Conservation (phyloP, 1,140 invertebrate species). For the Daktulosphaira vitifoliae region DNA sequence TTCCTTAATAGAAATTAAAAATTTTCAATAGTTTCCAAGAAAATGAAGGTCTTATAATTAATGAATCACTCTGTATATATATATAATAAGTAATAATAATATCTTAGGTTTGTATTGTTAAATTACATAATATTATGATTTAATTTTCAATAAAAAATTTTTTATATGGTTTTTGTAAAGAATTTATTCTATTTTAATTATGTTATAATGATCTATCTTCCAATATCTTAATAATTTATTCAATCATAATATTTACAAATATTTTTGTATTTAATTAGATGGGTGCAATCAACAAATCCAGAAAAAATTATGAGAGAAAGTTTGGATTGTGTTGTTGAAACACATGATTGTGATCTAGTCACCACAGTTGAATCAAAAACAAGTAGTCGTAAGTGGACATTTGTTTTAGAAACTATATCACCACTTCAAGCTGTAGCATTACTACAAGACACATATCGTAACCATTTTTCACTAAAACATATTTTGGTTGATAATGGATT, state of each 20-base stretch:
- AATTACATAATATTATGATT: no score
- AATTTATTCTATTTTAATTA: no score
- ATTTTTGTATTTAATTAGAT: constrained; percentile 39
- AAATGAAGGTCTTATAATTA: no score
- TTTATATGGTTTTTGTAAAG: no score
- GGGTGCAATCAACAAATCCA: constrained; percentile 51
- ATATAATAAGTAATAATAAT: no score
- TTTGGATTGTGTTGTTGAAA: constrained; percentile 52
- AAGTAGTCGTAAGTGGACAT: constrained; percentile 58
- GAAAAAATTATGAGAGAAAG: constrained; percentile 51
- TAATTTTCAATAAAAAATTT: no score
- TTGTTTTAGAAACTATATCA: constrained; percentile 48
- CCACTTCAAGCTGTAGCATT: constrained; percentile 56
- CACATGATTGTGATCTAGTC: constrained; percentile 52
- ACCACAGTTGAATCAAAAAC: constrained; percentile 59
- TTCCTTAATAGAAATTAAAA: no score
- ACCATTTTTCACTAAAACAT: constrained; percentile 55
- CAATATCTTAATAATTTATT: neutral
- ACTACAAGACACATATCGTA: constrained; percentile 60
- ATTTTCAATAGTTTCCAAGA: no score
- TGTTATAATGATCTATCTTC: no score
- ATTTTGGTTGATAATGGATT: constrained; percentile 32
- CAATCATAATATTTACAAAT: neutral
- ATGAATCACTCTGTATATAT: no score
- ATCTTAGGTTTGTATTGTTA: no score